Base-by-base conservation (phyloP, 1,140 invertebrate genomes). In the Tetraneura akinire region DNA sequence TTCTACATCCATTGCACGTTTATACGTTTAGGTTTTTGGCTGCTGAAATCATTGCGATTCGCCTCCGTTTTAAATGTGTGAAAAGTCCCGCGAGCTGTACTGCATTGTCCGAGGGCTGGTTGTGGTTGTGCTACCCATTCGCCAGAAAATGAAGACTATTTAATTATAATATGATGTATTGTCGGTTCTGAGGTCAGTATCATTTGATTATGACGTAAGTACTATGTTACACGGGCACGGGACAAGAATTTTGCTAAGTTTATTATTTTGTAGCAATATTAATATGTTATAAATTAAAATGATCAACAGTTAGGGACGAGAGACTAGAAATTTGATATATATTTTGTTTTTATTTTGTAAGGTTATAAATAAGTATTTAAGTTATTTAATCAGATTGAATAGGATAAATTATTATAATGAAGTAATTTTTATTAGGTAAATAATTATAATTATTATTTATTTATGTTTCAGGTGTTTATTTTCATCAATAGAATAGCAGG, bases 1-100 rank as follows among this genome's bases (percentile, higher is more conserved):
- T 29, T 16, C 23, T 23, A 29, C 16, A 45, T 29, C 26, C 16
- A 4, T 42, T 45, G 37, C 11, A 21, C 21, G 42, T 6, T 14
- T 18, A 11, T 45, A 13, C n/a, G 42, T n/a, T 14, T 64, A 21
- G 23, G 66, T 26, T 4, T 37, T 64, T 23, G 37, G 14, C 13
- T 11, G 11, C 1, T 23, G 66, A 23, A 32, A 45, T 32, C 37
- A 14, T n/a, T 10, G n/a, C n/a, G 37, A 21, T 23, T n/a, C 37
- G 14, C 26, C 9, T 51, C 26, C n/a, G 68, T 71, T 62, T 37
- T 78, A 78, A 78, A 78, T 78, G 74, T 78, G n/a, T 21, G 55
- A 23, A 42, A 62, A 78, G 74, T 78, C 21, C 16, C 23, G 55
- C 9, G 55, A 32, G 8, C 42, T 29, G 29, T 55, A n/a, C 13